Base-by-base conservation (phyloP, 2,113 vertebrate genomes). In the Ardeotis arabs region DNA sequence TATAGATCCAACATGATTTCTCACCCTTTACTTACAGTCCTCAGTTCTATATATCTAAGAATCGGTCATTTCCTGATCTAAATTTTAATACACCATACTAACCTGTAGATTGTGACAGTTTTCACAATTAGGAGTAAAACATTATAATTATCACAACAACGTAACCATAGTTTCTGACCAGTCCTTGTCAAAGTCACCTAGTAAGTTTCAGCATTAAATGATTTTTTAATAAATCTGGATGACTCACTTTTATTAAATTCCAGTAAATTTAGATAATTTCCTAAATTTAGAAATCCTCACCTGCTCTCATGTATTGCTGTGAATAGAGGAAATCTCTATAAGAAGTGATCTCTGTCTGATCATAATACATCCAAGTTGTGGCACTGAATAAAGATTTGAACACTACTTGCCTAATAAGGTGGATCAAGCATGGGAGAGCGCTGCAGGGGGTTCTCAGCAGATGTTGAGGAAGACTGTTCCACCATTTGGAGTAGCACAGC, bases 221-320 rank as follows among this genome's bases (percentile, higher is more conserved):
- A 66, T 55, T 67, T 84, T 87, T 90, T 49, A 53, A 78, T 60
- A 87, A 81, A 66, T 67, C 59, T 37, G 19, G 13, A 75, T 92
- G 62, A 90, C 52, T 94, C 83, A 89, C 19, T 75, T 80, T 80
- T 84, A 78, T 76, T 72, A 75, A 87, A 47, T 33, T 70, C 64
- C 44, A 81, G 39, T 67, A 81, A 86, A 86, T 89, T 63, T 63
- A 75, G 56, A 69, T 90, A 80, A 94, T 84, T 75, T 87, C 64
- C 73, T 89, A 87, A 72, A 22, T 87, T 84, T 81, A 94, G 88
- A 92, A 92, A 78, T 35, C 60, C 6, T 4, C 86, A 93, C 75
- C 56, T 90, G 59, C 63, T 91, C 27, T 75, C 66, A 25, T 2
- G 44, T 21, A 60, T 60, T 29, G 11, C 6, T 84, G 52, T 39